Percentiles rank a stretch among this genome's conserved stretches.
Conservation (phyloP, 2,797 vertebrate species). For the Selene dorsalis region DNA sequence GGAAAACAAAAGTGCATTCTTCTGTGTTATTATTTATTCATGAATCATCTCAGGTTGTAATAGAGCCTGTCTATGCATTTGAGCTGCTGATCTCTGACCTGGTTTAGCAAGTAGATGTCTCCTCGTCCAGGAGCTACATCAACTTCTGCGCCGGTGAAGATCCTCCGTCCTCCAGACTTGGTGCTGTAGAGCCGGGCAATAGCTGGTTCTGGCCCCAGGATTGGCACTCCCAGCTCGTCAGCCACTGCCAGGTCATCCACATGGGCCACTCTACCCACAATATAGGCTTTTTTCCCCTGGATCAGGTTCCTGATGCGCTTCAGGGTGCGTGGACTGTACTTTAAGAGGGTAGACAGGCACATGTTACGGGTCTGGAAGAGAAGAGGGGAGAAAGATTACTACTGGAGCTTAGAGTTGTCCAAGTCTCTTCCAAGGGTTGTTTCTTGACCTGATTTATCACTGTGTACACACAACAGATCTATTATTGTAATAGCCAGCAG, state of each 20-base stretch:
- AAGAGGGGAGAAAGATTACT: constrained; percentile 32
- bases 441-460: constrained; percentile 83
- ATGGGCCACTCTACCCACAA: constrained; percentile 87
- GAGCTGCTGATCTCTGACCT: constrained; percentile 81
- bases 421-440: constrained; percentile 75
- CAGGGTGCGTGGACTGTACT: constrained; percentile 90
- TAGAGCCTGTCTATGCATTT: background rate
- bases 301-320: constrained; percentile 86
- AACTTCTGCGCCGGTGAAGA: constrained; percentile 85
- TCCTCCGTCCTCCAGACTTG: constrained; percentile 89
- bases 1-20: background rate
- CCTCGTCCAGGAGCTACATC: constrained; percentile 84
- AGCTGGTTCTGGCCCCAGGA: constrained; percentile 88
- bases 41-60: background rate
- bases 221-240: constrained; percentile 86
- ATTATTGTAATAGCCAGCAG: constrained; percentile 94
- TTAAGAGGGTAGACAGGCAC: constrained; percentile 89
- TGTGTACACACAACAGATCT: constrained; percentile 88
- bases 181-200: constrained; percentile 85
- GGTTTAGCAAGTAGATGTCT: constrained; percentile 83
- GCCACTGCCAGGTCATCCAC: constrained; percentile 91
- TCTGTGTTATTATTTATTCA: background rate
- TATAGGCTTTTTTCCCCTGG: constrained; percentile 86
- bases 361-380: constrained; percentile 75
- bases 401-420: constrained; percentile 50